Evolutionary conservation across 2,797 vertebrate genomes (phyloP).

Genomic region (Limnodromus scolopaceus): DNA sequence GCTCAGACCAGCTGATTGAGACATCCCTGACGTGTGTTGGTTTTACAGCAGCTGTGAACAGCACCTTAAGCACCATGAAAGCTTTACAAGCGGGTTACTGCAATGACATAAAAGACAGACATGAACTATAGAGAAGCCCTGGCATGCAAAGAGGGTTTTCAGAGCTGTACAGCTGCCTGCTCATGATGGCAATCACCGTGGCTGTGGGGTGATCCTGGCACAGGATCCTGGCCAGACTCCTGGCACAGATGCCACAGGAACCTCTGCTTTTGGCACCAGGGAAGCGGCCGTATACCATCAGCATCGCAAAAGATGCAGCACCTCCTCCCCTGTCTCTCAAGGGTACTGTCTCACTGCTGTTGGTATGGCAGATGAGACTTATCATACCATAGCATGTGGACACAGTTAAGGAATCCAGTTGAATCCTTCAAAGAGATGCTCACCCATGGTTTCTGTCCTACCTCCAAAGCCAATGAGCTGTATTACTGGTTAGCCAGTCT

Average conservation of each 20-base stretch:
- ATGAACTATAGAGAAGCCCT: neutral
- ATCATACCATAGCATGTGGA: accelerated
- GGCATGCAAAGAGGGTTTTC: neutral
- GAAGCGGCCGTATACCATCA: neutral
- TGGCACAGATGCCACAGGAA: accelerated
- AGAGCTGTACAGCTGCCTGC: neutral
- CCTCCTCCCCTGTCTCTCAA: neutral
- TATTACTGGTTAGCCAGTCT: neutral
- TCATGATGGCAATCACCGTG: neutral
- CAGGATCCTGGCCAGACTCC: neutral
- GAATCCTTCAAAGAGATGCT: neutral
- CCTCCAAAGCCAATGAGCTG: neutral
- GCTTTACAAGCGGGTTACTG: neutral
- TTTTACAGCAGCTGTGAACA: neutral
- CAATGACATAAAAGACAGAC: neutral
- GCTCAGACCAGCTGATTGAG: neutral
- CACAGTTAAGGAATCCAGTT: neutral
- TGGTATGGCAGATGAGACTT: neutral
- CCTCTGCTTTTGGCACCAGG: neutral
- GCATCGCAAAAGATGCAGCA: neutral
- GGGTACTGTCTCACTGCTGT: neutral
- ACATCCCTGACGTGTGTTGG: neutral
- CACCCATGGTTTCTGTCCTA: neutral
- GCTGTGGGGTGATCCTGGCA: neutral
- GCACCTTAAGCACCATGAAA: neutral